phyloP scores from a whole-genome alignment of 2,797 vertebrate genomes.

The Sebastolobus alascanus region DNA sequence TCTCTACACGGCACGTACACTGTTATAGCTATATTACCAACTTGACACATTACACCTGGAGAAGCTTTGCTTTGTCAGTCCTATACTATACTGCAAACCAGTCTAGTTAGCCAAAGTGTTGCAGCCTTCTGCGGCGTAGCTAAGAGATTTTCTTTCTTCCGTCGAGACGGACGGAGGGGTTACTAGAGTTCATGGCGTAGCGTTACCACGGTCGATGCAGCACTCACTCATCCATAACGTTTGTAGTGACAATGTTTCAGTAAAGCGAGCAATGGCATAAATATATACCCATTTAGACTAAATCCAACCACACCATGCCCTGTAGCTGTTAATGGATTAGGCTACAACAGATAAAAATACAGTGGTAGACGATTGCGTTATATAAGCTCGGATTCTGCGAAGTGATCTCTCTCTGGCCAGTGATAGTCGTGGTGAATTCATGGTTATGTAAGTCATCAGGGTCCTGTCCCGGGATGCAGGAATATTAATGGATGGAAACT shows the following conservation, averaged over 20 bases:
- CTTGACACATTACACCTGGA: background rate
- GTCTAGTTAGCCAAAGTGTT: conserved; percentile 25
- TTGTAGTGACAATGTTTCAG: background rate
- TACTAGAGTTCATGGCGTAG: conserved; percentile 81
- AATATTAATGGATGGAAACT: conserved; percentile 37
- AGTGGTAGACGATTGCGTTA: conserved; percentile 55
- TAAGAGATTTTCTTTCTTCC: conserved; percentile 4
- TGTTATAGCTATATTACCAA: background rate
- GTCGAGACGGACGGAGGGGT: conserved; percentile 67
- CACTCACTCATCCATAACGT: conserved; percentile 44
- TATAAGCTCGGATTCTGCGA: conserved; percentile 63
- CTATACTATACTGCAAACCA: background rate
- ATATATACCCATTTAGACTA: background rate
- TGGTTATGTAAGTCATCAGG: conserved; percentile 68
- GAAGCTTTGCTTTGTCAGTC: background rate
- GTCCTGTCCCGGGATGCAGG: conserved; percentile 43
- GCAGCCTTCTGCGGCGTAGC: conserved; percentile 46
- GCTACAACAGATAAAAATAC: conserved; percentile 28
- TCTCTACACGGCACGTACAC: conserved; percentile 28
- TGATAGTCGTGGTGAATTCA: conserved; percentile 50
- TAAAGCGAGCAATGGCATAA: background rate
- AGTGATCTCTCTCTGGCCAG: conserved; percentile 53
- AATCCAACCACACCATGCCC: background rate
- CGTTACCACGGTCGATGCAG: conserved; percentile 50
- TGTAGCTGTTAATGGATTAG: conserved; percentile 21